A percentile compares a stretch with the other conserved stretches of the same genome.
These are phyloP conservation scores for Callorhinus ursinus DNA, from an alignment of 2,113 vertebrate species.

Conservation along the genomic window DNA sequence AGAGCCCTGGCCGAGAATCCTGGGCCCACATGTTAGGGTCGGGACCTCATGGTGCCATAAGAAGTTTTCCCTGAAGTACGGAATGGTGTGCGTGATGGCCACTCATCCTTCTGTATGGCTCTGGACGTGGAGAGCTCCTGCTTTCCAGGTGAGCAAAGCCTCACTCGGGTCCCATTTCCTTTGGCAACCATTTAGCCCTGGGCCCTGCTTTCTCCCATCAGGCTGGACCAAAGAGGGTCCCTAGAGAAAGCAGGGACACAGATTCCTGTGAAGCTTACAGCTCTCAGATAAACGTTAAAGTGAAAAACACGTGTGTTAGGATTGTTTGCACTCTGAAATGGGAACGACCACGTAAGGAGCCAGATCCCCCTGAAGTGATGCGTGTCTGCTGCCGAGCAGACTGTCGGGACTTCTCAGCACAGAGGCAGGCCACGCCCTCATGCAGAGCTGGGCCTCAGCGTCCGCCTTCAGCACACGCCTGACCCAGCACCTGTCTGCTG, in stretches of 20 bases:
- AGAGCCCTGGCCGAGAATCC: background rate
- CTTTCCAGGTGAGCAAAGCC: background rate
- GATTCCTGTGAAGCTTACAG: fast-evolving
- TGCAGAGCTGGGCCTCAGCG: background rate
- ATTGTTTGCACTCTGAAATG: fast-evolving
- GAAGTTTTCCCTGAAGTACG: background rate
- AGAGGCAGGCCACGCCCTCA: fast-evolving
- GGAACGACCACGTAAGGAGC: background rate
- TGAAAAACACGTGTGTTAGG: background rate
- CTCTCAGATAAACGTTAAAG: background rate
- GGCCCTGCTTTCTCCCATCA: background rate
- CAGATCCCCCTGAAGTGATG: fast-evolving
- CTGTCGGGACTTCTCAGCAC: background rate
- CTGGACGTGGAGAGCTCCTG: background rate
- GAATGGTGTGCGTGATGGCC: background rate
- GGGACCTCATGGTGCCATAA: background rate
- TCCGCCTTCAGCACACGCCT: background rate
- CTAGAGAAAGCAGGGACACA: background rate
- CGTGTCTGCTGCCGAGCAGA: background rate
- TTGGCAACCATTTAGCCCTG: background rate
- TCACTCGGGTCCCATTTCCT: background rate
- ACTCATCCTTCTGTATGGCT: background rate
- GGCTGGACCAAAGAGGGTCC: too few species aligned
- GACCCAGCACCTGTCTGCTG: background rate
- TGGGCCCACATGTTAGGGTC: background rate